A percentile compares a stretch with the other conserved stretches of the same genome.
These are phyloP conservation scores for Merodon equestris DNA, from an alignment of 2,888 invertebrate genomes.

Conservation along the genomic window DNA sequence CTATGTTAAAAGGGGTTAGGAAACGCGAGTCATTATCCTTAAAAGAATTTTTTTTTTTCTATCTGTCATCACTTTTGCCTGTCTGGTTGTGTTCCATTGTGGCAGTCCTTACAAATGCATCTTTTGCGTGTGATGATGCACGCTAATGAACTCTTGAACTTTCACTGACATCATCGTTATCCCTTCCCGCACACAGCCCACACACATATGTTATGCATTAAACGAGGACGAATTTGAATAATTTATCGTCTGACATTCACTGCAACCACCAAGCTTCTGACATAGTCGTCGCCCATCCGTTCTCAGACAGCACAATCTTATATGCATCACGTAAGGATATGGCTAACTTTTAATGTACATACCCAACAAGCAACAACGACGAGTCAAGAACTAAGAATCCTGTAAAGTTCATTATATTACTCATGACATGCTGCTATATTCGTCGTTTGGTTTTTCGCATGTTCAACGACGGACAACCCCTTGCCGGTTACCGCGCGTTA, in stretches of 20 bases:
- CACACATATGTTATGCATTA: slow-evolving; percentile 50
- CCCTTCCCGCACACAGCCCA: slow-evolving; percentile 6
- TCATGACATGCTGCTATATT: slow-evolving; percentile 61
- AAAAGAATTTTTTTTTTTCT: no score
- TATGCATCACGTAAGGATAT: slow-evolving; percentile 26
- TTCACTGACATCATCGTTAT: slow-evolving; percentile 54
- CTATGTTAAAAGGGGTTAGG: no score
- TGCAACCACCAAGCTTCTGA: slow-evolving; percentile 30
- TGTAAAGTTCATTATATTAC: slow-evolving; percentile 57
- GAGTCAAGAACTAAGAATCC: slow-evolving; percentile 15
- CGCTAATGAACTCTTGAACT: slow-evolving; percentile 56
- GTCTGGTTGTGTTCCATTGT: no score
- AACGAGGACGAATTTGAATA: slow-evolving; percentile 60
- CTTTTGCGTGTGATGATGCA: slow-evolving; percentile 31
- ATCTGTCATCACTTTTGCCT: no score
- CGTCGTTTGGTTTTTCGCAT: slow-evolving; percentile 26
- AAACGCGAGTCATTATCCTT: no score
- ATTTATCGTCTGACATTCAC: slow-evolving; percentile 63
- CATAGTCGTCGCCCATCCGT: neutral
- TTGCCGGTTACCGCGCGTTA: neutral
- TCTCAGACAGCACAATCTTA: slow-evolving; percentile 16
- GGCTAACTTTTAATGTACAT: no score
- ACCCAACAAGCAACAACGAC: no score
- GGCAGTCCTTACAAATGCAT: neutral
- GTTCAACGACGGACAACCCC: neutral